These are phyloP conservation scores for Thaleichthys pacificus DNA, from an alignment of 2,797 vertebrate genomes.

Conservation along the genomic window DNA sequence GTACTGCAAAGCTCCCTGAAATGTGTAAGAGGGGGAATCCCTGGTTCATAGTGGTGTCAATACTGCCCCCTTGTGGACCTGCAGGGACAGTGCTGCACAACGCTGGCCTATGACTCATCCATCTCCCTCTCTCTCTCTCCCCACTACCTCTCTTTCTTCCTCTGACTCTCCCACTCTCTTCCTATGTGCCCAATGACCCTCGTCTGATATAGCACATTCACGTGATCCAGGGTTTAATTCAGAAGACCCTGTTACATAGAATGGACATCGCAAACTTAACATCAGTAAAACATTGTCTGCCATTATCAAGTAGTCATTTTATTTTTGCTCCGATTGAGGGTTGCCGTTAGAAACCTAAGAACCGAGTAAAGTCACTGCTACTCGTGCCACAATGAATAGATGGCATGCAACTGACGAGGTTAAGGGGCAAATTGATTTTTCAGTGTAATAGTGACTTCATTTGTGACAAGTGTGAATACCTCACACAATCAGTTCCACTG, in stretches of 20 bases:
- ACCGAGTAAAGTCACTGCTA: not conserved
- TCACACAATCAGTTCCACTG: not conserved
- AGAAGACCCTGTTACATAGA: not conserved
- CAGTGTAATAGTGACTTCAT: not conserved
- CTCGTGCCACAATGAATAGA: not conserved
- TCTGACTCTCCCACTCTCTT: not conserved
- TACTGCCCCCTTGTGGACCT: not conserved
- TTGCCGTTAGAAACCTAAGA: not conserved
- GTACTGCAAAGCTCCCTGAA: not conserved
- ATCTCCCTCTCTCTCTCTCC: not conserved
- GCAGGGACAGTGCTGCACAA: not conserved
- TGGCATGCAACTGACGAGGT: not conserved
- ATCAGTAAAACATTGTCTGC: too few species aligned
- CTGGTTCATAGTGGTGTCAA: not conserved
- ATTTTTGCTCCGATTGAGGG: not conserved
- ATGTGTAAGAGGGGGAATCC: not conserved
- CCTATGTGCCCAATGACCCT: conserved; percentile 13
- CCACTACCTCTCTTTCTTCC: not conserved
- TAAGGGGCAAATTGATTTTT: not conserved
- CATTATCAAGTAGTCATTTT: not conserved
- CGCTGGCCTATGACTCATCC: not conserved
- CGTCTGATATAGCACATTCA: not conserved
- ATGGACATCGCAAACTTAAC: not conserved
- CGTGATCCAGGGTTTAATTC: not conserved
- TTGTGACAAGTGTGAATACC: not conserved